phyloP scores from a whole-genome alignment of 2,113 vertebrate species.

The Capreolus pygargus region DNA sequence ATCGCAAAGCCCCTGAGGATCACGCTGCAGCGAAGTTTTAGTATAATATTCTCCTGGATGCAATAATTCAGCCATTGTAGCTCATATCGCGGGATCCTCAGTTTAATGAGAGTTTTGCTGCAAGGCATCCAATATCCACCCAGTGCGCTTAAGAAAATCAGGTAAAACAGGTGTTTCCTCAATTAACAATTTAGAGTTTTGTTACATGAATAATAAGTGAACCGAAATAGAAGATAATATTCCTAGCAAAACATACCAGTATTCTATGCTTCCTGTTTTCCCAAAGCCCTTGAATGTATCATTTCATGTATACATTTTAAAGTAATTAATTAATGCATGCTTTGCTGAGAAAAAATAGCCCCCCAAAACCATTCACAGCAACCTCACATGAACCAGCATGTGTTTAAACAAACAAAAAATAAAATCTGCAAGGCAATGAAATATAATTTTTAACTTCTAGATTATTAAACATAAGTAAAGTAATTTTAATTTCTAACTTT shows the following conservation, averaged over 20 bases:
- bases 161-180: constrained; percentile 75
- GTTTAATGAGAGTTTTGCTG: constrained; percentile 64
- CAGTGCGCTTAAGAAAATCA: constrained; percentile 58
- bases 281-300: constrained; percentile 35
- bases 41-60: constrained; percentile 48
- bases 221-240: constrained; percentile 62
- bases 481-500: constrained; percentile 39
- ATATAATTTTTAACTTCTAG: constrained; percentile 45
- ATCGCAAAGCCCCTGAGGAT: constrained; percentile 48
- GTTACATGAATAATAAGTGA: constrained; percentile 55
- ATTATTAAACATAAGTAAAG: constrained; percentile 39
- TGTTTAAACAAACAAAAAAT: constrained; percentile 36
- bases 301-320: constrained; percentile 66
- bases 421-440: constrained; percentile 37
- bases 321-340: constrained; percentile 51
- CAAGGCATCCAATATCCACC: constrained; percentile 47
- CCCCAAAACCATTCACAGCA: constrained; percentile 33
- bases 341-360: constrained; percentile 45
- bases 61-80: constrained; percentile 65
- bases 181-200: constrained; percentile 62
- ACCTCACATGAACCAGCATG: constrained; percentile 40
- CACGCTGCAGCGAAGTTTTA: constrained; percentile 32
- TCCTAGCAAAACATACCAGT: constrained; percentile 59
- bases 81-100: background rate
- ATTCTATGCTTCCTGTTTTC: constrained; percentile 45